A percentile compares a stretch with the other conserved stretches of the same genome.
phyloP scores from a whole-genome alignment of 2,113 vertebrate species.

The Siniperca knerii region DNA sequence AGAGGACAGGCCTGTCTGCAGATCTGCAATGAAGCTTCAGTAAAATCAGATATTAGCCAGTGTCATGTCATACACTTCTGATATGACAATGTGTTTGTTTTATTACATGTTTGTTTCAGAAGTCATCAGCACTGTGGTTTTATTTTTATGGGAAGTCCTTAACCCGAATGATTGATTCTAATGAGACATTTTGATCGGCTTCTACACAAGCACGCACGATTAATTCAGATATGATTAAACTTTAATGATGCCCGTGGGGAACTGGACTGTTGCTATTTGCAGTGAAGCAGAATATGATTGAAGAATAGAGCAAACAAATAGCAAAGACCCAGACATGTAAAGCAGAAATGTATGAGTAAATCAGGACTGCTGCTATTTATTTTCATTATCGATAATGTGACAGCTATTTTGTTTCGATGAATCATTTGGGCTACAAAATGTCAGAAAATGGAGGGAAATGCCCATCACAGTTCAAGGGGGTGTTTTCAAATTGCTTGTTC shows the following conservation, averaged over 20 bases:
- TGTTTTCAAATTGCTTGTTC: background rate
- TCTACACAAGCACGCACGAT: constrained; percentile 48
- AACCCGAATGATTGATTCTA: constrained; percentile 68
- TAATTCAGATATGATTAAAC: constrained; percentile 71
- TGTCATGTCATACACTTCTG: background rate
- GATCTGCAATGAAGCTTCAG: background rate
- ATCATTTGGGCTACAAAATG: background rate
- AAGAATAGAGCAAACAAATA: constrained; percentile 30
- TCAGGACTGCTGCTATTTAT: background rate
- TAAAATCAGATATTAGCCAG: background rate
- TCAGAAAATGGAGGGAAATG: background rate
- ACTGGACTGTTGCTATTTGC: constrained; percentile 61
- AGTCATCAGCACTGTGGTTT: constrained; percentile 38
- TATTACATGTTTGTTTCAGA: constrained; percentile 30
- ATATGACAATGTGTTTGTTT: constrained; percentile 32
- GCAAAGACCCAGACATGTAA: background rate
- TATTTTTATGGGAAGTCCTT: constrained; percentile 59
- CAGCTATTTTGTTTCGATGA: background rate
- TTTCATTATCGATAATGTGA: constrained; percentile 16
- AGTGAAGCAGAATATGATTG: constrained; percentile 23
- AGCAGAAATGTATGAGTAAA: background rate
- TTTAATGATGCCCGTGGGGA: constrained; percentile 65
- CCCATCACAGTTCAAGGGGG: background rate
- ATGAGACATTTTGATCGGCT: constrained; percentile 70
- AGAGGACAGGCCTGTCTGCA: background rate